A percentile compares a stretch with the other conserved stretches of the same genome.
These are phyloP conservation scores for Proteles cristata DNA, from an alignment of 2,113 vertebrate species.

Conservation along the genomic window DNA sequence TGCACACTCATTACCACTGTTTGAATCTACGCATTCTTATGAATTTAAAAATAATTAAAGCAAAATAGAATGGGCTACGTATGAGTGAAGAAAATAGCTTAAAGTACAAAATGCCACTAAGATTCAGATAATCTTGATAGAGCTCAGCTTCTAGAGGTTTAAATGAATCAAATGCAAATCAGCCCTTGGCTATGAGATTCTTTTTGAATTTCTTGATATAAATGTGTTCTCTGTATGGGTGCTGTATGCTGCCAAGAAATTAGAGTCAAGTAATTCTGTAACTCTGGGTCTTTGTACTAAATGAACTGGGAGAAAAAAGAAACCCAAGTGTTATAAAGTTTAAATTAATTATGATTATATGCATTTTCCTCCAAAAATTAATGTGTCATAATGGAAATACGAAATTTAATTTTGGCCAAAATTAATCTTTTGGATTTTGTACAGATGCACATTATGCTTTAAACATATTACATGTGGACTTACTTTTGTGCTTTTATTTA, in stretches of 20 bases:
- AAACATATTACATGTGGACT: not conserved
- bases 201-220: constrained; percentile 47
- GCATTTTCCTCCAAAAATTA: not conserved
- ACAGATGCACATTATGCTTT: not conserved
- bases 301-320: constrained; percentile 14
- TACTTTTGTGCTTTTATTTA: not conserved
- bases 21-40: not conserved
- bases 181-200: not conserved
- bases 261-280: not conserved
- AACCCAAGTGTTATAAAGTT: not conserved
- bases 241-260: not conserved
- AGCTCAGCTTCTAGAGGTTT: not conserved
- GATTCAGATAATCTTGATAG: not conserved
- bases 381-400: constrained; percentile 8
- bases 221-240: not conserved
- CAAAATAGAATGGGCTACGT: not conserved
- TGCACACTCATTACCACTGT: not conserved
- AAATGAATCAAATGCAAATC: constrained; percentile 38
- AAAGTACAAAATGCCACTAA: not conserved
- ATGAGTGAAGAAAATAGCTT: not conserved
- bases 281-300: not conserved
- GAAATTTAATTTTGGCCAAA: constrained; percentile 38
- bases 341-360: constrained; percentile 50
- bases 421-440: not conserved
- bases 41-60: constrained; percentile 47